Conservation (phyloP, 2,888 invertebrate species). For the Pheosia tremula region DNA sequence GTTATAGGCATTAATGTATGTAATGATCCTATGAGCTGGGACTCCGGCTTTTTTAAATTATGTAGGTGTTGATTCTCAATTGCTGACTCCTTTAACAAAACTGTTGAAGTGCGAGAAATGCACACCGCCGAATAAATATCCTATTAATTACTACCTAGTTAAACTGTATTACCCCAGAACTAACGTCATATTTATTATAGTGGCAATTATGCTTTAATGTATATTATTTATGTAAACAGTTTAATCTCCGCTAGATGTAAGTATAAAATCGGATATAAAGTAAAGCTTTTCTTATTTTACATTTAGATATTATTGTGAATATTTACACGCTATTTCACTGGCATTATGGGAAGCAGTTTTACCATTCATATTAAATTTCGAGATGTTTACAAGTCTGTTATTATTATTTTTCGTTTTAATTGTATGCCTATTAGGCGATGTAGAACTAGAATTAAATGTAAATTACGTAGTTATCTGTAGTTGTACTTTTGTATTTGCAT, state of each 20-base stretch:
- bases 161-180: too few relatives aligned
- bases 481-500: slow-evolving; percentile 55
- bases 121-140: slow-evolving; percentile 4
- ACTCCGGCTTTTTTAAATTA: too few relatives aligned
- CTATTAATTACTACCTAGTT: too few relatives aligned
- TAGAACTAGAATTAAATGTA: slow-evolving; percentile 19
- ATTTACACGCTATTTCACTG: background rate
- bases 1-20: background rate
- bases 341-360: background rate
- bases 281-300: slow-evolving; percentile 17
- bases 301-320: slow-evolving; percentile 19
- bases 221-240: slow-evolving; percentile 40
- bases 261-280: slow-evolving; percentile 29
- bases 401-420: background rate
- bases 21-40: too few relatives aligned
- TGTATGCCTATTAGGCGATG: background rate
- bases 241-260: slow-evolving; percentile 37
- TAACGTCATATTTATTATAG: slow-evolving; percentile 9
- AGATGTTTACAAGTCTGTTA: background rate
- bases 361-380: background rate
- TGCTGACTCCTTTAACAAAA: too few relatives aligned
- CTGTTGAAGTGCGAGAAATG: too few relatives aligned
- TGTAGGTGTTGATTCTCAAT: too few relatives aligned
- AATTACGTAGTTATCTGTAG: slow-evolving; percentile 26
- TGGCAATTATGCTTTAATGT: slow-evolving; percentile 28